Evolutionary conservation across 2,888 invertebrate genomes (phyloP).

Genomic region (Polietes domitor): DNA sequence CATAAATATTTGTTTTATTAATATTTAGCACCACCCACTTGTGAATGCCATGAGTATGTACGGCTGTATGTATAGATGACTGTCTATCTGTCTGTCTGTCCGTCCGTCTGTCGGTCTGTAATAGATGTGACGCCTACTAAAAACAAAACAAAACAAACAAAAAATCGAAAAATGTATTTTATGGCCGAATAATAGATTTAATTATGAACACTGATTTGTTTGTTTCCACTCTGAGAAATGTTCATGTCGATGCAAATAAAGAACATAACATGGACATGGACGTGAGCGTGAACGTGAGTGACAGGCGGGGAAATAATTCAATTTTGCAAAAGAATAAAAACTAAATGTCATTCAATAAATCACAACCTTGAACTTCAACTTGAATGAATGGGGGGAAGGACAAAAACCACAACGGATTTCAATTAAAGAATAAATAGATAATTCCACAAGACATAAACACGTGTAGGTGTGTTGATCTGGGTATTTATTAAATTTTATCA

Average conservation of each 20-base stretch:
- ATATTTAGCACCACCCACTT: conserved; percentile 23
- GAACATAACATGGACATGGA: not conserved
- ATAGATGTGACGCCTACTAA: conserved; percentile 24
- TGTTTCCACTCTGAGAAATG: not conserved
- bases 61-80: not conserved
- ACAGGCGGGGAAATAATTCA: not conserved
- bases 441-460: conserved; percentile 6
- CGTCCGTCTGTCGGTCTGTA: not conserved
- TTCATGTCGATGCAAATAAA: not conserved
- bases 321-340: not conserved
- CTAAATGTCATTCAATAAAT: not conserved
- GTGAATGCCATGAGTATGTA: not conserved
- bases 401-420: not conserved
- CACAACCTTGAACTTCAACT: conserved; percentile 59
- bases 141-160: not conserved
- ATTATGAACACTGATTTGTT: not conserved
- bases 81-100: not conserved
- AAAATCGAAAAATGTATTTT: not conserved
- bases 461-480: no score
- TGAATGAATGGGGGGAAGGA: not conserved
- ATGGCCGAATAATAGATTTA: conserved; percentile 7
- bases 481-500: no score
- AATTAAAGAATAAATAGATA: conserved; percentile 17
- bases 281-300: not conserved
- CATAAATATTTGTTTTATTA: conserved; percentile 15